Base-by-base conservation (phyloP, 92 coral and sea anemone genomes). In the Palythoa heliodiscus region DNA sequence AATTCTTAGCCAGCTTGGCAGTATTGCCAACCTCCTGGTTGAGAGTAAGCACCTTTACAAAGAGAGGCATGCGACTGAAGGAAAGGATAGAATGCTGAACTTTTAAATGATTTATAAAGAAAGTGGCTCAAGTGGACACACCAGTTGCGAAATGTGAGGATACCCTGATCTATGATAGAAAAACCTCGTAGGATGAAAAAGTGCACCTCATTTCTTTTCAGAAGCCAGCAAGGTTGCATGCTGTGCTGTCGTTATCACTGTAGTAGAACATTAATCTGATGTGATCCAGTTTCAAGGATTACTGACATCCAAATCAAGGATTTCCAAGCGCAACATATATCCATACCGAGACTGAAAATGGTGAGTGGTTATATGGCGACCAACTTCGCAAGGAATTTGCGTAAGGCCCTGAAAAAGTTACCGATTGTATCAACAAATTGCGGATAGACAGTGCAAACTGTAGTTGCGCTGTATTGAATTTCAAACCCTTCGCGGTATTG, bases 211-310 rank as follows among this genome's bases (percentile, higher is more conserved):
- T 61, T 53, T 89, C 24, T 86, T 82, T 39, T 85, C 87, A 20
- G 89, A 89, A 55, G 76, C 92, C 35, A 89, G 83, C 70, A 89
- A 5, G 11, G 10, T 69, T 52, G 91, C 88, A n/a, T 88, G 91
- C 39, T 88, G 63, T 8, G 64, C 87, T 13, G 87, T 35, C 7
- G 64, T 87, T 4, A 39, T 79, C 57, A 77, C 92, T 15, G 83
- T 86, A 11, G 87, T 81, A n/a, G 89, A 86, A 20, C 78, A 76
- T 1, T 50, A 14, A 6, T 3, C 68, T 61, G 68, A 19, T 14
- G 68, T 61, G 16, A 7, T 14, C 7, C 11, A n/a, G n/a, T n/a
- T n/a, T n/a, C n/a, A 61, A 66, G 38, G 70, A 7, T 61, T 15
- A 24, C 23, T 61, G n/a, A 15, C n/a, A 2, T 61, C 68, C 7